Evolutionary conservation across 1,140 invertebrate genomes (phyloP), one percentile per base, ranked within the genome.

Genomic region (Habropoda laboriosa): DNA sequence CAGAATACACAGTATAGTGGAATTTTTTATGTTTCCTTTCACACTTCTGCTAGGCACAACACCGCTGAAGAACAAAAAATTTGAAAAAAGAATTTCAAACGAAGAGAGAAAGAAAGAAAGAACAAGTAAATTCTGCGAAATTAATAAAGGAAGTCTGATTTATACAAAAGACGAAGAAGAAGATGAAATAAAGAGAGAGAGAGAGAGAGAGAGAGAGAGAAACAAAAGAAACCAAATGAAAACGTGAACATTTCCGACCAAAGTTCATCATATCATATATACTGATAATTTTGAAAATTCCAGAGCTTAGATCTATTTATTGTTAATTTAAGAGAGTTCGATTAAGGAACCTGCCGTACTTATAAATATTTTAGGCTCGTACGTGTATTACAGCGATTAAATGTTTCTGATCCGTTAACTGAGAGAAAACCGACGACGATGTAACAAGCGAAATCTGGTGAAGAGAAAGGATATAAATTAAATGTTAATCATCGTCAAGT

Each of bases 221-320:
- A 67, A 42, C 18, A 55, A 27, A 35, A 49, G 21, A 53, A 64
- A 49, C 8, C 27, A 40, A 71, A 40, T 40, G 38, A 49, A 32
- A 38, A 53, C 12, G 30, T 67, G 4, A 81, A 67, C 68, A 61
- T 80, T 81, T 85, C 74, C 77, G 85, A 87, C 82, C 73, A 82
- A 85, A 71, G 80, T 71, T 84, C 72, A 64, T 55, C 60, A 83
- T 80, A 74, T 83, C 79, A 86, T 79, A 76, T 70, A 68, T 77
- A 84, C 61, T 67, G 57, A 75, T 71, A 57, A 45, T 80, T 82
- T 82, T 24, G 27, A 49, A 49, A n/a, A 61, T 71, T 42, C 67
- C 53, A 38, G 68, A 73, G 76, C 76, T 72, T 67, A 53, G 64
- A 53, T 74, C 49, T 70, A 70, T 74, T 84, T 79, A 60, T 79